A percentile compares a stretch with the other conserved stretches of the same genome.
These are phyloP conservation scores for Trochalopteron elliotii DNA, from an alignment of 2,113 vertebrate genomes.

Conservation along the genomic window DNA sequence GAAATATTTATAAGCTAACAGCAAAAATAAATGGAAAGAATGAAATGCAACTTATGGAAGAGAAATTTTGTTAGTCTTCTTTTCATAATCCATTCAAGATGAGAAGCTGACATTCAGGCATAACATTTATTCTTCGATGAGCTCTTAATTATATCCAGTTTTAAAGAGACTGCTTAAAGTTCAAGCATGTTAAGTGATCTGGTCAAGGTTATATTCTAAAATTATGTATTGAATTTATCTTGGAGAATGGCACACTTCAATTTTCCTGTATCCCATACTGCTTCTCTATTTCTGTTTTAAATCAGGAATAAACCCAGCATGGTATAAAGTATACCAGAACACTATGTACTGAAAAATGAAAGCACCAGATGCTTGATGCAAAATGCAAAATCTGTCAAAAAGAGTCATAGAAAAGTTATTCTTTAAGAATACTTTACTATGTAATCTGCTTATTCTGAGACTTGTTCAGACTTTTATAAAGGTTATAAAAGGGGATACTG, in stretches of 20 bases:
- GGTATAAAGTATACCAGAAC: slow-evolving; percentile 44
- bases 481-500: slow-evolving; percentile 38
- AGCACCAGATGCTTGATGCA: slow-evolving; percentile 69
- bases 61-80: not conserved
- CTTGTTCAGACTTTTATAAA: slow-evolving; percentile 21
- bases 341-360: slow-evolving; percentile 51
- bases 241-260: not conserved
- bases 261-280: not conserved
- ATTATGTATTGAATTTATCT: not conserved
- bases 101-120: not conserved
- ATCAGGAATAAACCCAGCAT: slow-evolving; percentile 27
- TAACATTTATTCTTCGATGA: not conserved
- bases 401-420: slow-evolving; percentile 42
- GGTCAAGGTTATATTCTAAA: not conserved
- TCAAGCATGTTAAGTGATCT: slow-evolving; percentile 4
- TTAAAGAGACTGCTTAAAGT: not conserved
- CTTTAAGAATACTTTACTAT: slow-evolving; percentile 37
- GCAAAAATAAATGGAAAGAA: not conserved
- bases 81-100: not conserved
- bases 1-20: not conserved
- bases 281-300: slow-evolving; percentile 49
- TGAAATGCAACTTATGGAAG: not conserved
- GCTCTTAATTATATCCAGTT: not conserved
- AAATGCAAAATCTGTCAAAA: slow-evolving; percentile 69
- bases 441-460: slow-evolving; percentile 29